Conservation (phyloP, 2,797 vertebrate species). For the Sebastes trivittatus region DNA sequence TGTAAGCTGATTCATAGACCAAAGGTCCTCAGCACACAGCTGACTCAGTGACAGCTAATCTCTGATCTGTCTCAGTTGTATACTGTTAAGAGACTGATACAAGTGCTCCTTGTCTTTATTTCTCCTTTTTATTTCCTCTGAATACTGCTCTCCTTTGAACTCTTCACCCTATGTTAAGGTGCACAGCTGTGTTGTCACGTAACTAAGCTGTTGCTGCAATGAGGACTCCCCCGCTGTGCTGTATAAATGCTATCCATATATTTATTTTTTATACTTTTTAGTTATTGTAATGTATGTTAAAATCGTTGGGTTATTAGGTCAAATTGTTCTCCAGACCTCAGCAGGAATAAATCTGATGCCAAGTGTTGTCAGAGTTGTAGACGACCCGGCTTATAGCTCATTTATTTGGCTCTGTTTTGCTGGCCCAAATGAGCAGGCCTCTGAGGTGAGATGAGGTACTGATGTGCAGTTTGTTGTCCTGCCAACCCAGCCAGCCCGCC, state of each 20-base stretch:
- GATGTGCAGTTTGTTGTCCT: slow-evolving; percentile 55
- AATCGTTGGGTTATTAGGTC: not conserved
- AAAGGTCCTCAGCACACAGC: slow-evolving; percentile 70
- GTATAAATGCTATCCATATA: not conserved
- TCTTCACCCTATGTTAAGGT: not conserved
- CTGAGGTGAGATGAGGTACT: slow-evolving; percentile 41
- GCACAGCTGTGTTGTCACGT: slow-evolving; percentile 25
- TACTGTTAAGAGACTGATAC: slow-evolving; percentile 25
- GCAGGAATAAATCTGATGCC: slow-evolving; percentile 14
- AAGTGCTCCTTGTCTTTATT: slow-evolving; percentile 15
- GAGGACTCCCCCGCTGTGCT: not conserved
- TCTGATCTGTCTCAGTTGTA: slow-evolving; percentile 49
- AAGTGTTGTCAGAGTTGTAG: slow-evolving; percentile 27
- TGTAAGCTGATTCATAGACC: slow-evolving; percentile 70
- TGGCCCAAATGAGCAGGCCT: slow-evolving; percentile 36
- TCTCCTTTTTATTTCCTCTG: slow-evolving; percentile 4
- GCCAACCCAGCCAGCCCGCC: slow-evolving; percentile 33
- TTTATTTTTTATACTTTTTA: slow-evolving; percentile 33
- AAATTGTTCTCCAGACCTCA: slow-evolving; percentile 24
- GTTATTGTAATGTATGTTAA: slow-evolving; percentile 1
- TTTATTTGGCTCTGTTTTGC: slow-evolving; percentile 23
- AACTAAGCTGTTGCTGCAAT: not conserved
- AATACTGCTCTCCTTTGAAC: slow-evolving; percentile 6
- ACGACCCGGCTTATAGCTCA: not conserved
- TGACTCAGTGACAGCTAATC: slow-evolving; percentile 70